Conservation (phyloP, 2,113 vertebrate genomes). For the Scopus umbretta region DNA sequence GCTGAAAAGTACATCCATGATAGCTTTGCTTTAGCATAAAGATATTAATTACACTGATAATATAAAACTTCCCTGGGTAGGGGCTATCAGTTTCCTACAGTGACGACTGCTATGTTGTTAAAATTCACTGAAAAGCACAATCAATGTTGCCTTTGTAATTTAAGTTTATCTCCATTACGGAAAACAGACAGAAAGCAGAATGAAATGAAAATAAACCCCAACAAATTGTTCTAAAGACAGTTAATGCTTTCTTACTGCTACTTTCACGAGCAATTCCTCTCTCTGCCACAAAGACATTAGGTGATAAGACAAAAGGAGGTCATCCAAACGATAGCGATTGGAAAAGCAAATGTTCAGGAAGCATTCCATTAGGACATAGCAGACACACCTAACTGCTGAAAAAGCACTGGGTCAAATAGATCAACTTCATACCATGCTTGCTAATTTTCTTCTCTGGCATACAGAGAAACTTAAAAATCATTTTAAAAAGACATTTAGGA, state of each 20-base stretch:
- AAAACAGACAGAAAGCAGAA: conserved; percentile 22
- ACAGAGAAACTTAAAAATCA: not conserved
- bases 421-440: not conserved
- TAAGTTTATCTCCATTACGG: not conserved
- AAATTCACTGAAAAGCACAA: not conserved
- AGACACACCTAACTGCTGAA: not conserved
- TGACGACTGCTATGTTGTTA: not conserved
- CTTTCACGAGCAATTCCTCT: not conserved
- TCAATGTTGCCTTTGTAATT: not conserved
- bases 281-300: not conserved
- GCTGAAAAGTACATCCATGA: conserved; percentile 11
- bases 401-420: not conserved
- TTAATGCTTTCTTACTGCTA: not conserved
- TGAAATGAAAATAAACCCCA: not conserved
- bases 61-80: conserved; percentile 15
- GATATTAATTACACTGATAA: conserved; percentile 53
- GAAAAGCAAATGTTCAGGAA: not conserved
- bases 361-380: not conserved
- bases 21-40: conserved; percentile 14
- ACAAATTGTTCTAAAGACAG: not conserved
- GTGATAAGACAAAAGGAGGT: not conserved
- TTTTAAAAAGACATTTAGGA: not conserved
- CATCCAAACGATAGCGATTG: not conserved
- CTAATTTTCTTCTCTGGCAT: not conserved
- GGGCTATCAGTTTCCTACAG: conserved; percentile 21